phyloP scores from a whole-genome alignment of 2,888 invertebrate genomes.

The Chaetoderma sp. region DNA sequence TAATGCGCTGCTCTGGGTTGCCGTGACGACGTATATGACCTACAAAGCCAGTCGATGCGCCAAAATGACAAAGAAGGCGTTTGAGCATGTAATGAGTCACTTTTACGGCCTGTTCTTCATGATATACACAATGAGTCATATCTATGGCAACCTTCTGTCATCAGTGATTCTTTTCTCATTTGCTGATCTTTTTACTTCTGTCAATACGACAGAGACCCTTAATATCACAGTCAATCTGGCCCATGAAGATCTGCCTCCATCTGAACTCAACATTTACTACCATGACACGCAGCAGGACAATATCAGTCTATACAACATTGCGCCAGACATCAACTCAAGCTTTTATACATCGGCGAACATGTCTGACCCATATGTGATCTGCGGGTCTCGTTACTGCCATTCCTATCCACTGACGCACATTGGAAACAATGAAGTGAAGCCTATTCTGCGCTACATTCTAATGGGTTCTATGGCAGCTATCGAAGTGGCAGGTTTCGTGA shows the following conservation, averaged over 20 bases:
- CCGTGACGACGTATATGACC: conserved; percentile 63
- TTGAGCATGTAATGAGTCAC: conserved; percentile 50
- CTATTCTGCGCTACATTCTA: conserved; percentile 50
- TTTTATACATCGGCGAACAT: neutral
- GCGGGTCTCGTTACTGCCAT: conserved; percentile 54
- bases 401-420: conserved; percentile 32
- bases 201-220: no score
- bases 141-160: conserved; percentile 60
- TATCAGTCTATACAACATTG: neutral
- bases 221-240: neutral
- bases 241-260: neutral
- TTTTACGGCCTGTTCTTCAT: conserved; percentile 65
- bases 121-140: conserved; percentile 56
- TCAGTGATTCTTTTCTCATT: conserved; percentile 49
- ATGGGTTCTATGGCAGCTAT: conserved; percentile 54
- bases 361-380: conserved; percentile 22
- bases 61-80: conserved; percentile 41
- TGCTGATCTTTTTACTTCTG: neutral
- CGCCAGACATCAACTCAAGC: neutral
- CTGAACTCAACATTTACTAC: neutral
- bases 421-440: conserved; percentile 29
- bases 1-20: conserved; percentile 62
- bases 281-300: neutral
- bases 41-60: conserved; percentile 57
- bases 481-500: conserved; percentile 46